These are phyloP conservation scores for Cichlasoma orientale DNA, from an alignment of 2,797 vertebrate species.

Conservation along the genomic window DNA sequence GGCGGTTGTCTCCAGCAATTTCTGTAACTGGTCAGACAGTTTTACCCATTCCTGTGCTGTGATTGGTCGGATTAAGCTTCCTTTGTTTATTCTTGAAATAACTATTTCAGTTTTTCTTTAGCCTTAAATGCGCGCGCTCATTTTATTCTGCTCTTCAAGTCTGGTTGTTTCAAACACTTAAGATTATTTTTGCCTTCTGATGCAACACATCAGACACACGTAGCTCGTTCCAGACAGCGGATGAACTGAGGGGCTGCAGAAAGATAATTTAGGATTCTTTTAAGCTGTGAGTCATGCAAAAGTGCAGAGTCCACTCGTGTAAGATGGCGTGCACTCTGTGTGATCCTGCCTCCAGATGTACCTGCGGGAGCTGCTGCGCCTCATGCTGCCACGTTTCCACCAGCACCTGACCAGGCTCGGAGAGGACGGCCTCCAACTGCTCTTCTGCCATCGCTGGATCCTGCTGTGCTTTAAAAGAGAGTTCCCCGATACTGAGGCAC, in stretches of 20 bases:
- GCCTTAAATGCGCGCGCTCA: too few relatives aligned
- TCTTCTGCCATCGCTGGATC: slow-evolving; percentile 99
- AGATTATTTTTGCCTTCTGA: background rate
- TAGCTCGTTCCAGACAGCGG: too few relatives aligned
- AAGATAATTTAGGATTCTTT: too few relatives aligned
- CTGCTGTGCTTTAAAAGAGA: slow-evolving; percentile 97
- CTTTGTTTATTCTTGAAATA: background rate
- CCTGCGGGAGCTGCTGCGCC: slow-evolving; percentile 92
- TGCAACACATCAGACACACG: background rate
- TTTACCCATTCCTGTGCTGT: background rate
- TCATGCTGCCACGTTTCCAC: slow-evolving; percentile 90
- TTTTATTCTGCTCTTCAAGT: too few relatives aligned
- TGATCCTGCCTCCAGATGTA: slow-evolving; percentile 83
- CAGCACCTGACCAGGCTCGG: slow-evolving; percentile 90
- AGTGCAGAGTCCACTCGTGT: too few relatives aligned
- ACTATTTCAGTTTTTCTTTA: background rate
- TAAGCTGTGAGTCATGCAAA: too few relatives aligned
- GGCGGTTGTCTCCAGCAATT: background rate
- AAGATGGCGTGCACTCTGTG: too few relatives aligned
- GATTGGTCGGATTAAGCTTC: background rate
- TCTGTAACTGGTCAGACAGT: background rate
- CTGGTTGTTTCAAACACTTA: too few relatives aligned
- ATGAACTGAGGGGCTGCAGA: too few relatives aligned
- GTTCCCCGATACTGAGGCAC: slow-evolving; percentile 93
- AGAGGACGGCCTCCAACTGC: slow-evolving; percentile 96